Conservation (phyloP, 2,113 vertebrate genomes). For the Lamprotornis superbus region DNA sequence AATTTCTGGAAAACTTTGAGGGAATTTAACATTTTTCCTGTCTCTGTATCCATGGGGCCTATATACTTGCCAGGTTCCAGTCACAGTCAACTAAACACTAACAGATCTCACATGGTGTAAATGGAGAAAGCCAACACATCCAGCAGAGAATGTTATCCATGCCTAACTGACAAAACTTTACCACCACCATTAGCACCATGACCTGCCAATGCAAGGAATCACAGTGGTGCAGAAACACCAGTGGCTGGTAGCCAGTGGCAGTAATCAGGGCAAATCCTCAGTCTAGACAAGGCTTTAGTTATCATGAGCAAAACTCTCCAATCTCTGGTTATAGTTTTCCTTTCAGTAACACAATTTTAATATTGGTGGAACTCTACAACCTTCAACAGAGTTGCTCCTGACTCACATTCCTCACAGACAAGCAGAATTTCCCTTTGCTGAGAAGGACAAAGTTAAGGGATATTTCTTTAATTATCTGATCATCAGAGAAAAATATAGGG, state of each 20-base stretch:
- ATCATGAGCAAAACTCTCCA: conserved; percentile 22
- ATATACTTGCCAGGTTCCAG: not conserved
- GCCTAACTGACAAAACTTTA: not conserved
- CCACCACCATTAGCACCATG: not conserved
- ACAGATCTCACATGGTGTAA: not conserved
- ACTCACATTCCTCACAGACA: not conserved
- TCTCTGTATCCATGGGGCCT: not conserved
- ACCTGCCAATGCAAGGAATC: not conserved
- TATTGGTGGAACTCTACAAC: not conserved
- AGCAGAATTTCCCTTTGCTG: not conserved
- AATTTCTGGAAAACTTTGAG: conserved; percentile 19
- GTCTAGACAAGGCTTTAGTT: conserved; percentile 62
- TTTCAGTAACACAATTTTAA: not conserved
- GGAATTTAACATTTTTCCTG: not conserved
- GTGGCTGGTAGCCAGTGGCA: conserved; percentile 34
- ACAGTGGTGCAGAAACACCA: not conserved
- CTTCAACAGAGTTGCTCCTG: not conserved
- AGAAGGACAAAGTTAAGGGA: not conserved
- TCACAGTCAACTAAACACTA: not conserved
- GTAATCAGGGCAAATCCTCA: conserved; percentile 46
- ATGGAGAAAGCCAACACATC: not conserved
- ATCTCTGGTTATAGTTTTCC: conserved; percentile 10
- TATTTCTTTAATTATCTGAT: not conserved
- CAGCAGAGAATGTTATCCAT: not conserved
- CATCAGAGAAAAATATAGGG: not conserved